These are phyloP conservation scores for Camptogramma bilineatum DNA, from an alignment of 2,888 invertebrate genomes.

Conservation along the genomic window DNA sequence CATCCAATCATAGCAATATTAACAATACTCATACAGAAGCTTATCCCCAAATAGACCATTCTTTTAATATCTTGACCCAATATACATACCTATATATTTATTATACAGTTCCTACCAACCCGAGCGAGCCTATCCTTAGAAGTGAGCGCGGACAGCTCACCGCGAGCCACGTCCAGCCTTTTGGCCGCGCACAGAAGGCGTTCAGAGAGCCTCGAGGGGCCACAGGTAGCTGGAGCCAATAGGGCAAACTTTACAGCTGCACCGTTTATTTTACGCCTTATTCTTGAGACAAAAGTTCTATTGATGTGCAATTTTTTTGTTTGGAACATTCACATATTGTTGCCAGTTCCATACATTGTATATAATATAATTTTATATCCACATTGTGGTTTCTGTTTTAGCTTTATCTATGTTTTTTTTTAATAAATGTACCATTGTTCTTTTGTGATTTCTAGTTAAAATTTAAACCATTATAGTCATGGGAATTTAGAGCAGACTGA, in stretches of 20 bases:
- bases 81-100: constrained; percentile 27
- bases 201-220: constrained; percentile 87
- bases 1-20: too few relatives aligned
- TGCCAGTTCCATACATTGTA: not conserved
- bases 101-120: constrained; percentile 81
- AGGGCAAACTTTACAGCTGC: constrained; percentile 13
- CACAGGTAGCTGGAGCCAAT: constrained; percentile 68
- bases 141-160: constrained; percentile 81
- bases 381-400: constrained; percentile 1
- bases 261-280: constrained; percentile 15
- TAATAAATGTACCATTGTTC: not conserved
- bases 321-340: not conserved
- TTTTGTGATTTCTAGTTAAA: not conserved
- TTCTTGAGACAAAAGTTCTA: not conserved
- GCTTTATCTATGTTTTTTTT: not conserved
- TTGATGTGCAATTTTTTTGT: not conserved
- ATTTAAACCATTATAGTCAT: not conserved
- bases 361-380: not conserved
- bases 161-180: constrained; percentile 75
- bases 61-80: too few relatives aligned
- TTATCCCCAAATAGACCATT: too few relatives aligned
- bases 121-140: constrained; percentile 87
- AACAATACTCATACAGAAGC: too few relatives aligned
- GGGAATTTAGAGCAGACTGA: not conserved
- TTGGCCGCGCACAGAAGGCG: constrained; percentile 79